Base-by-base conservation (phyloP, 1,140 invertebrate genomes). In the Heliconius nattereri region DNA sequence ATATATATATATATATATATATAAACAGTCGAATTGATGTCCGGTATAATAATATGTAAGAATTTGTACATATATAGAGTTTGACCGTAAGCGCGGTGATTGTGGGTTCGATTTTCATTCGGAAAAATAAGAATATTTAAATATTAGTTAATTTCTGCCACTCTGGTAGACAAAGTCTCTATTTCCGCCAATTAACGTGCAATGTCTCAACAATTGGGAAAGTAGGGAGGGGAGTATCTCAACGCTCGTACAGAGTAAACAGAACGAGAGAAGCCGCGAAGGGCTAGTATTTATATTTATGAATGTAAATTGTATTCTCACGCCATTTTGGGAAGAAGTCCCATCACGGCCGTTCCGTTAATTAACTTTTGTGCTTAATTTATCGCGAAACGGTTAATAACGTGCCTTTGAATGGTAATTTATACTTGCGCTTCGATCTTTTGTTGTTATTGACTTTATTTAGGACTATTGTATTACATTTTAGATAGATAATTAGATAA, bases 301-400 rank as follows among this genome's bases (percentile, higher is more conserved):
- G 79, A 81, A 81, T 81, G 76, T 77, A 77, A 81, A 77, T 81
- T 81, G 77, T 78, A 78, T 78, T 81, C 76, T 23, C 9, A 40
- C 78, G 73, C n/a, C 75, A 40, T 71, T 76, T 76, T 37, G 74
- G 75, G 32, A 66, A 73, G 52, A 52, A 52, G 79, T 80, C 75
- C 57, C 79, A 74, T 81, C 79, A 74, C 72, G 75, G 75, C 40
- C 75, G 79, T 78, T 81, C 52, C 60, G 79, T 78, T 81, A 81
- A 81, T 81, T 81, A 81, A 78, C 79, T 81, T 81, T 78, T 78
- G 57, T 71, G 71, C 49, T 40, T 73, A 81, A 81, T 81, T 81
- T 81, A 81, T 81, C 74, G 45, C 76, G 79, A 81, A 74, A 40
- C 72, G n/a, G 76, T 78, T 81, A 81, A 81, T 78, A 81, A 81